Evolutionary conservation across 2,888 invertebrate species (phyloP).

Genomic region (Eristalinus sepulchralis): DNA sequence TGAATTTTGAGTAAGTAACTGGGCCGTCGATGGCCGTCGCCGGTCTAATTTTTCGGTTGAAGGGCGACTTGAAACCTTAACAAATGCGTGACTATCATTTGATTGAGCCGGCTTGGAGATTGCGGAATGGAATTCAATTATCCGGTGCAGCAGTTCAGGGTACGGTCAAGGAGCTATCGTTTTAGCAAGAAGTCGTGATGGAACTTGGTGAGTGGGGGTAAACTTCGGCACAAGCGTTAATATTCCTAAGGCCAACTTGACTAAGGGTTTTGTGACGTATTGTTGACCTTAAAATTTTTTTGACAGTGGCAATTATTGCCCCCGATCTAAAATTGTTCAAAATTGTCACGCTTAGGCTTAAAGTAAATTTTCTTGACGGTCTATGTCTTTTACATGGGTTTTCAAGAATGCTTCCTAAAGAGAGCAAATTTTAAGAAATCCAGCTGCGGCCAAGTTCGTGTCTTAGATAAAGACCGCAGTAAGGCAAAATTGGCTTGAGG

Average conservation of each 20-base stretch:
- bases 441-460: too few species aligned
- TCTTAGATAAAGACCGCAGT: too few species aligned
- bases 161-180: not conserved
- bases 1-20: not conserved
- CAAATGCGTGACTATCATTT: not conserved
- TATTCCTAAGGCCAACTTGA: too few species aligned
- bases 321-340: too few species aligned
- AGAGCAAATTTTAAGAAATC: too few species aligned
- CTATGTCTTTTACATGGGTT: too few species aligned
- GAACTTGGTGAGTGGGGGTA: not conserved
- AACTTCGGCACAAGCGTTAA: too few species aligned
- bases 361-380: too few species aligned
- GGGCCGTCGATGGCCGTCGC: not conserved
- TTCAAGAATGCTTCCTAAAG: too few species aligned
- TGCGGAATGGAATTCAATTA: not conserved
- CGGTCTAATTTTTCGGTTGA: constrained; percentile 20
- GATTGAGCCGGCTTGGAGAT: not conserved
- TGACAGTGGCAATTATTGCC: too few species aligned
- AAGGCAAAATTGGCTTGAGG: too few species aligned
- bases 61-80: not conserved
- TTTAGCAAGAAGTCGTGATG: not conserved
- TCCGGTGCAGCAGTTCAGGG: not conserved
- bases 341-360: too few species aligned
- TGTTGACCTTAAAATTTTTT: not conserved
- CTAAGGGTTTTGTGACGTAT: not conserved